Percentiles rank a stretch among this genome's conserved stretches.
Conservation (phyloP, 2,113 vertebrate genomes). For the Calidris pugnax region DNA sequence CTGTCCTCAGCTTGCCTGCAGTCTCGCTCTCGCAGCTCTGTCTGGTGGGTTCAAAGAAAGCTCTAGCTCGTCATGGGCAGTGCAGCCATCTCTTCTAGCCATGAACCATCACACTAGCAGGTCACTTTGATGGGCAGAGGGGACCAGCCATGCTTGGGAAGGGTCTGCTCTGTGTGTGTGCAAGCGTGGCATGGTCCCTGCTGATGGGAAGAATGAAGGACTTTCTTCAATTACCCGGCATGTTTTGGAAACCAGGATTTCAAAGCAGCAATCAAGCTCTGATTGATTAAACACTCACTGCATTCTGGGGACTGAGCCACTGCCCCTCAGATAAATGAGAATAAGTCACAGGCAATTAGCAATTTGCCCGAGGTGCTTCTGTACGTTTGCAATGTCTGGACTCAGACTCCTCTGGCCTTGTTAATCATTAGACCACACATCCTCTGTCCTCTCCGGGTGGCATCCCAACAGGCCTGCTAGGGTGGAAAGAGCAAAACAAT, state of each 20-base stretch:
- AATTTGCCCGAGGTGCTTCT: conserved; percentile 21
- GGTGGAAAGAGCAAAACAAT: not conserved
- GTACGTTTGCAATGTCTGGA: not conserved
- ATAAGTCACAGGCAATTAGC: conserved; percentile 29
- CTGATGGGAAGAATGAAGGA: not conserved
- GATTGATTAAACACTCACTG: not conserved
- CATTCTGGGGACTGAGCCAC: not conserved
- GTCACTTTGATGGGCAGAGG: not conserved
- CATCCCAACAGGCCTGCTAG: not conserved
- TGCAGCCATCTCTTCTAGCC: not conserved
- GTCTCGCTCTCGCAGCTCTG: not conserved
- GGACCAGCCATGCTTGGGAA: not conserved
- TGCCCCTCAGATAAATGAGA: conserved; percentile 5
- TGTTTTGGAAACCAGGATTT: not conserved
- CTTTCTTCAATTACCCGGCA: not conserved
- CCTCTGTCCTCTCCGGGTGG: not conserved
- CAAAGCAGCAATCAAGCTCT: conserved; percentile 9
- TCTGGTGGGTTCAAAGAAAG: not conserved
- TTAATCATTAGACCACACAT: conserved; percentile 38
- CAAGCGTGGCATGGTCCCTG: fast-evolving
- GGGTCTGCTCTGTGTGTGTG: not conserved
- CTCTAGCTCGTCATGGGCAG: not conserved
- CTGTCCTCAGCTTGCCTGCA: not conserved
- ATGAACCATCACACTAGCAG: not conserved
- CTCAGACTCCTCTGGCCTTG: not conserved